Percentiles rank a stretch among this genome's conserved stretches.
phyloP scores from a whole-genome alignment of 1,140 invertebrate genomes.

The Carcinoscorpius rotundicauda region DNA sequence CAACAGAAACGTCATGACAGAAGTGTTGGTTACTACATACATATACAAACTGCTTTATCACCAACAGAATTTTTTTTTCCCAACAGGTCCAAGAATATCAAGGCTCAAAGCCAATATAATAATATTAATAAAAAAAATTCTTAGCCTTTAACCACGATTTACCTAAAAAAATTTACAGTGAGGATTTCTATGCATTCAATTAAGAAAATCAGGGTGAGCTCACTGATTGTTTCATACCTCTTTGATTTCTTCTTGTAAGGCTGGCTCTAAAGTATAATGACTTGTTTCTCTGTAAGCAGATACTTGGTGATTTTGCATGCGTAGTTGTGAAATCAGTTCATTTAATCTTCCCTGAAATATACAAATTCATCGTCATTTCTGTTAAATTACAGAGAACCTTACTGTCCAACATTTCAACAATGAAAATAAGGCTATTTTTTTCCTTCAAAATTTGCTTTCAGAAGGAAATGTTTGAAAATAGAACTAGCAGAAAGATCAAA shows the following conservation, averaged over 20 bases:
- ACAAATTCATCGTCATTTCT: too few species aligned
- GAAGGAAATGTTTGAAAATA: background rate
- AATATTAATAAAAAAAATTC: background rate
- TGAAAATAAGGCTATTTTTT: too few species aligned
- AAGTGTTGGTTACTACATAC: too few species aligned
- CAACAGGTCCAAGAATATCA: background rate
- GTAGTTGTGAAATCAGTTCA: slow-evolving; percentile 73
- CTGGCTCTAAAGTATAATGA: slow-evolving; percentile 47
- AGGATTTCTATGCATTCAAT: background rate
- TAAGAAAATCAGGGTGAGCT: too few species aligned
- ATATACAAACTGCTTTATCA: too few species aligned
- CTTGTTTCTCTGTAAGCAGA: slow-evolving; percentile 29
- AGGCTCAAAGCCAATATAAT: background rate
- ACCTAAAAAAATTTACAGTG: background rate
- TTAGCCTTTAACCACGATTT: background rate
- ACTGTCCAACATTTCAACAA: too few species aligned
- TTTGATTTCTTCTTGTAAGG: slow-evolving; percentile 49
- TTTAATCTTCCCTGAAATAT: slow-evolving; percentile 59
- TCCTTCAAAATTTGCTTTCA: background rate
- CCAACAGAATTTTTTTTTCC: background rate
- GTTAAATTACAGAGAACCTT: too few species aligned
- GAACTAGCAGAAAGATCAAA: background rate
- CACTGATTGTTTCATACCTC: slow-evolving; percentile 31
- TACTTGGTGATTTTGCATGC: slow-evolving; percentile 54
- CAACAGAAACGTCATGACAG: too few species aligned